These are phyloP conservation scores for Pelecanoides urinatrix DNA, from an alignment of 2,113 vertebrate genomes.

Conservation along the genomic window DNA sequence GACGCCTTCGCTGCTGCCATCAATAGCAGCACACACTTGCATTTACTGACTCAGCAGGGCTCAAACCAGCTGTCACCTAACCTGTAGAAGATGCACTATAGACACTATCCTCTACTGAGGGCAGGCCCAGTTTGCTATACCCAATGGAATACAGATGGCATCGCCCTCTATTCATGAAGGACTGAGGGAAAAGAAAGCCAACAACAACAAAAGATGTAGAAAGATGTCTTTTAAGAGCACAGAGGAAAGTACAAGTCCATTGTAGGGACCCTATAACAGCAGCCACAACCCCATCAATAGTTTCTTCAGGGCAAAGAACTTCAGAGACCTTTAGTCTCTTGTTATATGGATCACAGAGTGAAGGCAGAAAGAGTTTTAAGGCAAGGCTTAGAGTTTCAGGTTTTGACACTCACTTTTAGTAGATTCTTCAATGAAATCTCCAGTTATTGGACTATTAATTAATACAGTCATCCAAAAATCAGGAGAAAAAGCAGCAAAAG, in stretches of 20 bases:
- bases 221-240: not conserved
- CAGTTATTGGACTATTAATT: not conserved
- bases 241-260: not conserved
- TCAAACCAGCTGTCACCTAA: not conserved
- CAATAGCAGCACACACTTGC: fast-evolving
- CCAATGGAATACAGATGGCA: not conserved
- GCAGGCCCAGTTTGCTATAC: not conserved
- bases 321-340: not conserved
- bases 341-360: not conserved
- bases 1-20: not conserved
- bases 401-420: not conserved
- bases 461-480: not conserved
- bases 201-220: not conserved
- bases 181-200: not conserved
- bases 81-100: fast-evolving
- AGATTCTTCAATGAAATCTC: not conserved
- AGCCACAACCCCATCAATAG: not conserved
- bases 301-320: not conserved
- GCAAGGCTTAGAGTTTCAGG: not conserved
- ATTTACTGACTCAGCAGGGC: not conserved
- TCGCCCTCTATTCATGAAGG: not conserved
- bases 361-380: not conserved
- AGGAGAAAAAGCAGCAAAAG: not conserved
- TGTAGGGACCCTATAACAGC: not conserved
- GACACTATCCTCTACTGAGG: not conserved